Conservation (phyloP, 1,140 invertebrate genomes). For the Homalodisca vitripennis region DNA sequence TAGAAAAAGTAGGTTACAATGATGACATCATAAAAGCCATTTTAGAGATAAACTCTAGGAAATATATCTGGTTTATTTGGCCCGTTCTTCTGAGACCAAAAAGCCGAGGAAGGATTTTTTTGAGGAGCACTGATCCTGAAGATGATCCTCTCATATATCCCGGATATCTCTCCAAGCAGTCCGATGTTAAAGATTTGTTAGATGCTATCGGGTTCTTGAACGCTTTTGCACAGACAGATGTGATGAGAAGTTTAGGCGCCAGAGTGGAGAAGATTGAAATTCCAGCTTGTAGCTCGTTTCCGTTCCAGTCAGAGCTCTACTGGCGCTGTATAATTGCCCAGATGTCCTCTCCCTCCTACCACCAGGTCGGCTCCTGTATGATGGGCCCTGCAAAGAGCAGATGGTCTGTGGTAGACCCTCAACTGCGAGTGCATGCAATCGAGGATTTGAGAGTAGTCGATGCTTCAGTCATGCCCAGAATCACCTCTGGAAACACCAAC, state of each 20-base stretch:
- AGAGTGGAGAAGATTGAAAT: constrained; percentile 53
- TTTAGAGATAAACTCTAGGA: background rate
- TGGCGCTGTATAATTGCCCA: constrained; percentile 82
- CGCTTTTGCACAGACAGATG: constrained; percentile 33
- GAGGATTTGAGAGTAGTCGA: constrained; percentile 48
- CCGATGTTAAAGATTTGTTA: background rate
- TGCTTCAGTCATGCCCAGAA: constrained; percentile 49
- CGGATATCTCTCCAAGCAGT: background rate
- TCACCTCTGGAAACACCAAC: constrained; percentile 46
- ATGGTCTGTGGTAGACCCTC: constrained; percentile 77
- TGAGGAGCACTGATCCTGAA: constrained; percentile 5
- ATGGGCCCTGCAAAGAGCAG: constrained; percentile 77
- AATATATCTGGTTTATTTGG: background rate
- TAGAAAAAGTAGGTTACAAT: background rate
- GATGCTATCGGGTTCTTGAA: constrained; percentile 37
- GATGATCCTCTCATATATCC: constrained; percentile 14
- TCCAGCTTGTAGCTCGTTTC: constrained; percentile 65
- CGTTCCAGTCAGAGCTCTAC: constrained; percentile 73
- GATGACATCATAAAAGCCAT: background rate
- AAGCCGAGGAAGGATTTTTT: constrained; percentile 15
- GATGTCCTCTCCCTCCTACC: constrained; percentile 83
- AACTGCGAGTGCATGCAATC: constrained; percentile 51
- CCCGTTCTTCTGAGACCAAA: constrained; percentile 5
- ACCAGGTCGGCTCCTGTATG: constrained; percentile 75
- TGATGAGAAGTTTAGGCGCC: constrained; percentile 45